phyloP scores from a whole-genome alignment of 2,888 invertebrate genomes.

The Conus canariensis region DNA sequence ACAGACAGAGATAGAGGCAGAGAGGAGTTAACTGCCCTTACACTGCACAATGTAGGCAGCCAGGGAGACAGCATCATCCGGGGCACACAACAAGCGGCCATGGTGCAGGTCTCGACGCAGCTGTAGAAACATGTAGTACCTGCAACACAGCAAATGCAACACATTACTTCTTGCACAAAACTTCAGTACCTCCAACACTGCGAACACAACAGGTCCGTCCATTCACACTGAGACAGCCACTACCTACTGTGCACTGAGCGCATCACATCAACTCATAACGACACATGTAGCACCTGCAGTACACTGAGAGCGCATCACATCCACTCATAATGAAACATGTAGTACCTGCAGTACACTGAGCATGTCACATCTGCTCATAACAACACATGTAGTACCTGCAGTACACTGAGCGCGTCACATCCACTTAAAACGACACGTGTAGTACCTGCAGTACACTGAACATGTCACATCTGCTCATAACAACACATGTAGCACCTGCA shows the following conservation, averaged over 20 bases:
- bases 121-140: conserved; percentile 95
- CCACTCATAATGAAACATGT: not conserved
- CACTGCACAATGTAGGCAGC: conserved; percentile 96
- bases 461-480: too few species aligned
- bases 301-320: not conserved
- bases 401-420: not conserved
- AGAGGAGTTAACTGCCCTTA: conserved; percentile 79
- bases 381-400: not conserved
- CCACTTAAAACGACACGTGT: not conserved
- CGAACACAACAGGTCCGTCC: not conserved
- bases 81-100: conserved; percentile 94
- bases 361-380: too few species aligned
- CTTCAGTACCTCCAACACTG: not conserved
- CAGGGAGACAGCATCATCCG: conserved; percentile 87
- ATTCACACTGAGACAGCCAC: not conserved
- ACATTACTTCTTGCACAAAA: not conserved
- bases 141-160: conserved; percentile 60
- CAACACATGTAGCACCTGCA: not conserved
- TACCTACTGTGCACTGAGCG: not conserved
- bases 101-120: conserved; percentile 95
- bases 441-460: not conserved
- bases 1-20: too few species aligned
- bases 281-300: not conserved
- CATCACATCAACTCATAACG: not conserved
- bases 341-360: not conserved